phyloP scores from a whole-genome alignment of 2,888 invertebrate species.

The Cabera pusaria region DNA sequence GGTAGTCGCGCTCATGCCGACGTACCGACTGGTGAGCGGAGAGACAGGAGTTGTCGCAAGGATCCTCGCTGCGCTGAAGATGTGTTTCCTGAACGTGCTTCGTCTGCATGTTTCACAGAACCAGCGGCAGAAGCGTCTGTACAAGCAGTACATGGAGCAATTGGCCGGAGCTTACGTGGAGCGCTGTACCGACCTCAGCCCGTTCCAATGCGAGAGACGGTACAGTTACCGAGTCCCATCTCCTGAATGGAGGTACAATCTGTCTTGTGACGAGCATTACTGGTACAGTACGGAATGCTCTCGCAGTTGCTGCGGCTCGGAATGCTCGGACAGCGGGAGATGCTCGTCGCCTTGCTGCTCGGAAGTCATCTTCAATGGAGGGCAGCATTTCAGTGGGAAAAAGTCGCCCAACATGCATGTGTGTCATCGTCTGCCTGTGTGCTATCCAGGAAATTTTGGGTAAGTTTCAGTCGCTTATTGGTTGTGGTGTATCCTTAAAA shows the following conservation, averaged over 20 bases:
- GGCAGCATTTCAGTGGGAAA: slow-evolving; percentile 73
- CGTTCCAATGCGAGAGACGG: slow-evolving; percentile 57
- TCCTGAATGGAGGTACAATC: slow-evolving; percentile 65
- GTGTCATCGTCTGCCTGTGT: slow-evolving; percentile 58
- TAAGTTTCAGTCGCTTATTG: slow-evolving; percentile 51
- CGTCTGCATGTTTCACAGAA: slow-evolving; percentile 80
- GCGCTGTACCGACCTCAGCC: slow-evolving; percentile 62
- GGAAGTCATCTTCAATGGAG: slow-evolving; percentile 79
- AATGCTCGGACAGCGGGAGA: slow-evolving; percentile 69
- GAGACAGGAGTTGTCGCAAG: slow-evolving; percentile 46
- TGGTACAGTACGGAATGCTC: slow-evolving; percentile 61
- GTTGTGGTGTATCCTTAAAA: too few relatives aligned
- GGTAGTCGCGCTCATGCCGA: slow-evolving; percentile 61
- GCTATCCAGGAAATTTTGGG: slow-evolving; percentile 76
- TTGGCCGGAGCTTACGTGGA: slow-evolving; percentile 74
- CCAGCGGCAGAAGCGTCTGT: slow-evolving; percentile 75
- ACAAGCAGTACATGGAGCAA: slow-evolving; percentile 79
- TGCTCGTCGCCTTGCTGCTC: slow-evolving; percentile 79
- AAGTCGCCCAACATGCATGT: slow-evolving; percentile 49
- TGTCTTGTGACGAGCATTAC: slow-evolving; percentile 57
- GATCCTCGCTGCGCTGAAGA: slow-evolving; percentile 53
- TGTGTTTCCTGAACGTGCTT: slow-evolving; percentile 84
- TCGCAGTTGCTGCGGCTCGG: slow-evolving; percentile 59
- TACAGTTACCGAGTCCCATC: slow-evolving; percentile 44
- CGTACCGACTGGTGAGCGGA: slow-evolving; percentile 52